Evolutionary conservation across 1,140 invertebrate species (phyloP), one percentile per base, ranked within the genome.

Genomic region (Amyelois transitella): DNA sequence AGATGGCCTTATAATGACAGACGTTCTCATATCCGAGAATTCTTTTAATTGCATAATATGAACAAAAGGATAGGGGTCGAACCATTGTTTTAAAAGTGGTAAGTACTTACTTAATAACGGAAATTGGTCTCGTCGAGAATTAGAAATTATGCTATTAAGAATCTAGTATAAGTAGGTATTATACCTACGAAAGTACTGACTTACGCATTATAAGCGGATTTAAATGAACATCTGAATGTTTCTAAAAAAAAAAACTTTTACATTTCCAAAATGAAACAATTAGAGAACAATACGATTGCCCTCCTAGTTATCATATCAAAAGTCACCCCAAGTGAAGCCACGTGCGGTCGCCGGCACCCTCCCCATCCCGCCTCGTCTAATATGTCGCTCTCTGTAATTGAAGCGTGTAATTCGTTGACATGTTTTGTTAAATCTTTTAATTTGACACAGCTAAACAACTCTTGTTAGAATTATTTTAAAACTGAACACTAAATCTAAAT

Each of bases 321-420:
- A 79, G 76, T 58, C 67, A 66, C 66, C 61, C 51, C 62, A 43
- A 53, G 51, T 43, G 51, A 24, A 10, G 59, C 45, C 81, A 85
- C 81, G 79, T 85, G 81, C 69, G 64, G 51, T 69, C 63, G 51
- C 63, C 21, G 20, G 38, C 22, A 19, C 51, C 54, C 52, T 38
- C 56, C 64, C 62, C 51, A 32, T 28, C 28, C 58, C 66, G 63
- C 53, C 47, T 22, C 48, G 55, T 72, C 72, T 73, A 76, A 79
- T 80, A 73, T 64, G 45, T 49, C 25, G 49, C 57, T 68, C 72
- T 70, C 56, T 61, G 66, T 86, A 82, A 86, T 82, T 83, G 78
- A 77, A 79, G 72, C 82, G 82, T 78, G 71, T 86, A 82, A 86
- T 86, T 69, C 70, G 70, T 68, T 76, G 80, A 86, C 82, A 82